These are phyloP conservation scores for Morinoia aosen DNA, from an alignment of 2,888 invertebrate genomes.

Conservation along the genomic window DNA sequence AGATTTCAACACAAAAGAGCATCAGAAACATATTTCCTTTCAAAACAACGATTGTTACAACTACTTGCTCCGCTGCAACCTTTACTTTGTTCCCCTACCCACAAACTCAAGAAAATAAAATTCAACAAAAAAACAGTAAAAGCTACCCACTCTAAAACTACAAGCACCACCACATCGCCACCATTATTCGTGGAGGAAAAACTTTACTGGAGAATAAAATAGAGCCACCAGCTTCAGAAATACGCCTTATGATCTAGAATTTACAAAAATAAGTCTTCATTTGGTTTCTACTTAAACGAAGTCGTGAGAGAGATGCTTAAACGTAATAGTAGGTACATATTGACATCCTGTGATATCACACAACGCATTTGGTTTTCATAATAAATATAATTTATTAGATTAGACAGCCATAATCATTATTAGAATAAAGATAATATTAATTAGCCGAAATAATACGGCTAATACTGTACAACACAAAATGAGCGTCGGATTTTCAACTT, in stretches of 20 bases:
- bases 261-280: slow-evolving; percentile 53
- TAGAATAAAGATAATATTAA: neutral
- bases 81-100: neutral
- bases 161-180: neutral
- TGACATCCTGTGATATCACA: slow-evolving; percentile 53
- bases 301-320: slow-evolving; percentile 51
- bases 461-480: neutral
- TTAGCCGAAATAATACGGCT: slow-evolving; percentile 27
- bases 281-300: slow-evolving; percentile 50
- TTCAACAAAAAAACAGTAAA: neutral
- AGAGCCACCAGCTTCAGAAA: neutral
- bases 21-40: neutral
- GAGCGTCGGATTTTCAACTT: slow-evolving; percentile 14
- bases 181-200: neutral
- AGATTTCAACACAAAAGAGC: neutral
- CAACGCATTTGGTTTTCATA: slow-evolving; percentile 46
- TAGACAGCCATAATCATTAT: slow-evolving; percentile 41
- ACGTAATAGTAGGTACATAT: slow-evolving; percentile 50
- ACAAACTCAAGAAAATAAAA: neutral
- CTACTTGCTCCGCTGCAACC: slow-evolving; percentile 3
- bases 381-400: slow-evolving; percentile 53
- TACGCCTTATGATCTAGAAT: slow-evolving; percentile 39
- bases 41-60: neutral
- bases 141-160: neutral
- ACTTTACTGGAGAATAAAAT: neutral